phyloP scores from a whole-genome alignment of 2,888 invertebrate species.

The Abscondita cerata region DNA sequence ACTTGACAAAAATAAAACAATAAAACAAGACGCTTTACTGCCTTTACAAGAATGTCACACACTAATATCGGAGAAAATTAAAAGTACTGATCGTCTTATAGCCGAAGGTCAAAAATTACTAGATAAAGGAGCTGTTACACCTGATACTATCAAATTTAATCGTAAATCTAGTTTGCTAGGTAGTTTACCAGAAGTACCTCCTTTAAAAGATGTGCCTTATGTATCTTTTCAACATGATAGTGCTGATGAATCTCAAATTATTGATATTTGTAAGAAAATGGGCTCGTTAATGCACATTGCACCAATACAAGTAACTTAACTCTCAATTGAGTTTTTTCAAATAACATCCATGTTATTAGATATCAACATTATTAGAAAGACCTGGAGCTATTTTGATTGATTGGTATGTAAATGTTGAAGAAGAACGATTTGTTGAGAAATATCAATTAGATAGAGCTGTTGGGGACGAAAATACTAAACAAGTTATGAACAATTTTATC shows the following conservation, averaged over 20 bases:
- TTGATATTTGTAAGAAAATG: constrained; percentile 45
- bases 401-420: constrained; percentile 60
- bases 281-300: constrained; percentile 51
- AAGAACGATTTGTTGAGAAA: constrained; percentile 58
- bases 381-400: constrained; percentile 63
- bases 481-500: constrained; percentile 51
- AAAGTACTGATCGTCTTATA: constrained; percentile 52
- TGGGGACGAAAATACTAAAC: constrained; percentile 56
- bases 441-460: constrained; percentile 59
- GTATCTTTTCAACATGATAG: constrained; percentile 60
- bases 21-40: constrained; percentile 51
- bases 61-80: constrained; percentile 54
- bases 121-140: constrained; percentile 7
- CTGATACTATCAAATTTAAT: constrained; percentile 36
- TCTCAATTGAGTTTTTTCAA: too few species aligned
- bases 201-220: constrained; percentile 63
- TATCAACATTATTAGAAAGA: constrained; percentile 59
- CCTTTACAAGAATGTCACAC: constrained; percentile 57
- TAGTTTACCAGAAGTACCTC: constrained; percentile 64
- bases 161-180: constrained; percentile 52
- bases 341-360: constrained; percentile 53
- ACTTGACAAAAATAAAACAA: constrained; percentile 43
- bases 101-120: constrained; percentile 47
- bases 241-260: constrained; percentile 46
- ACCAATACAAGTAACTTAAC: constrained; percentile 50